phyloP scores from a whole-genome alignment of 37 sponge, comb jelly and placozoan species.

The Ianthella basta region DNA sequence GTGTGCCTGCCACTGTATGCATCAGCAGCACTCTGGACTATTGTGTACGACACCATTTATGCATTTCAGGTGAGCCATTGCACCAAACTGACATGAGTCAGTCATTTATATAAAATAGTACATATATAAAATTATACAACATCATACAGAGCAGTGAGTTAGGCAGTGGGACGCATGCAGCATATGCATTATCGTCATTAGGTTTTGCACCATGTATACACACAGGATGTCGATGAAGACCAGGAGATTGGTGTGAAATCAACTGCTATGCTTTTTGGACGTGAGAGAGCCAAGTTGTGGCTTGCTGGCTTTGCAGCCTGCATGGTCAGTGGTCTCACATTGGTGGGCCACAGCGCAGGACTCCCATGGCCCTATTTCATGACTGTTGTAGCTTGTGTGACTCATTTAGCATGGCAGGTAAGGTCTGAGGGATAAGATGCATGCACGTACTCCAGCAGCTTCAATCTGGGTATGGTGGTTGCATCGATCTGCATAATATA shows the following conservation, averaged over 20 bases:
- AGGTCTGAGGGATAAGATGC: neutral
- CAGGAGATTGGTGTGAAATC: constrained; percentile 50
- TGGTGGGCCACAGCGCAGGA: constrained; percentile 11
- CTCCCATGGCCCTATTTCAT: constrained; percentile 47
- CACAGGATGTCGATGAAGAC: constrained; percentile 64
- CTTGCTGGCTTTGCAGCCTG: constrained; percentile 28
- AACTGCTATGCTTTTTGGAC: constrained; percentile 53
- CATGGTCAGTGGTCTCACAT: neutral
- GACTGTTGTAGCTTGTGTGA: neutral
- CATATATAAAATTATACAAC: neutral
- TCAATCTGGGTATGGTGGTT: too few relatives aligned
- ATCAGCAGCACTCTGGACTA: constrained; percentile 60
- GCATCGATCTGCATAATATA: too few relatives aligned
- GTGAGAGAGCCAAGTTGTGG: constrained; percentile 20
- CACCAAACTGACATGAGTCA: too few relatives aligned
- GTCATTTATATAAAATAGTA: neutral
- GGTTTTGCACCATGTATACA: too few relatives aligned
- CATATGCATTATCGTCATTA: too few relatives aligned
- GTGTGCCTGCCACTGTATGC: constrained; percentile 52
- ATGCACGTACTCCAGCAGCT: neutral
- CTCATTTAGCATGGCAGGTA: constrained; percentile 47
- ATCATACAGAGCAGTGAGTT: too few relatives aligned
- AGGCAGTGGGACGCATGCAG: neutral
- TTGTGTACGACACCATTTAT: constrained; percentile 70
- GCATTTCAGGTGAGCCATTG: constrained; percentile 64